These are phyloP conservation scores for Aphodius granarius DNA, from an alignment of 2,888 invertebrate genomes.

Conservation along the genomic window DNA sequence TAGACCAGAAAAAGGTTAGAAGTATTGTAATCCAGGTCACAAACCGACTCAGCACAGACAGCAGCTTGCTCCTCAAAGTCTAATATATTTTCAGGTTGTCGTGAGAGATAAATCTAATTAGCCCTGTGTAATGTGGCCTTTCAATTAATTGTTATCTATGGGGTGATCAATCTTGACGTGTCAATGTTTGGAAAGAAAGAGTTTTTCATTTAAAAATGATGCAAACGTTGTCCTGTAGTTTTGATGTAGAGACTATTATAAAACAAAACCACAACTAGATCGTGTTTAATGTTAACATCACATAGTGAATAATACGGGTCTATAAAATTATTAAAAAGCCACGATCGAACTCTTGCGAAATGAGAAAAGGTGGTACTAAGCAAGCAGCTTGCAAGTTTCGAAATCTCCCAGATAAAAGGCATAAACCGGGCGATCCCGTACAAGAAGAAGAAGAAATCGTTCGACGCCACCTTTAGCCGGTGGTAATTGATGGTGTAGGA, in stretches of 20 bases:
- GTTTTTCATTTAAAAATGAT: background rate
- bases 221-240: too few species aligned
- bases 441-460: background rate
- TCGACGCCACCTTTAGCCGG: background rate
- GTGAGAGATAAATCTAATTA: background rate
- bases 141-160: background rate
- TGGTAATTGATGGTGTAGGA: constrained; percentile 39
- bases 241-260: too few species aligned
- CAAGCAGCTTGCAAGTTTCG: background rate
- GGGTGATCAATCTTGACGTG: background rate
- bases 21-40: constrained; percentile 14
- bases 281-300: too few species aligned
- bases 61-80: background rate
- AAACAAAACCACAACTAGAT: too few species aligned
- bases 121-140: background rate
- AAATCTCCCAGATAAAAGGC: background rate
- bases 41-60: constrained; percentile 1
- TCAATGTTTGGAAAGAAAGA: background rate
- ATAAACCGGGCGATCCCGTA: background rate
- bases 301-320: background rate
- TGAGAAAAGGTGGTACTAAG: background rate
- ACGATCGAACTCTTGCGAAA: background rate
- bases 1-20: constrained; percentile 7
- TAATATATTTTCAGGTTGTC: background rate
- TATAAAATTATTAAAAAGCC: background rate